Conservation (phyloP, 2,888 invertebrate species). For the Drosophila multiciliata region DNA sequence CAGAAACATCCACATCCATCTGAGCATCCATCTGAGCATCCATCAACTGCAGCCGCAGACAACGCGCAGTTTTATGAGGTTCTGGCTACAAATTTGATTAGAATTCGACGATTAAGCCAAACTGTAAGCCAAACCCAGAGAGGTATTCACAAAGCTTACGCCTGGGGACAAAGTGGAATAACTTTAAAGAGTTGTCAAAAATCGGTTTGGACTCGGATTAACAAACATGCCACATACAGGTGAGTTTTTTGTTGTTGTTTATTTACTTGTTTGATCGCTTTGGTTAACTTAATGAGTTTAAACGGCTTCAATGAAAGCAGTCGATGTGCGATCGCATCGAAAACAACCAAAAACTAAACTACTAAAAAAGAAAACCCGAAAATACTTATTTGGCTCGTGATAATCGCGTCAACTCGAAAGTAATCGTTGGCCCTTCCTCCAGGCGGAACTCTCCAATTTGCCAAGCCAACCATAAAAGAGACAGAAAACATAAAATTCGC, state of each 20-base stretch:
- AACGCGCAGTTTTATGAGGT: slow-evolving; percentile 55
- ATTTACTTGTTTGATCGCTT: slow-evolving; percentile 3
- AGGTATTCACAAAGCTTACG: slow-evolving; percentile 54
- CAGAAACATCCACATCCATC: not conserved
- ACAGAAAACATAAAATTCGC: slow-evolving; percentile 56
- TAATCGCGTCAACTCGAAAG: slow-evolving; percentile 24
- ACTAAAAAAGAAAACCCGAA: slow-evolving; percentile 15
- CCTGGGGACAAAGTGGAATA: slow-evolving; percentile 9
- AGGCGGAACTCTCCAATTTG: slow-evolving; percentile 10
- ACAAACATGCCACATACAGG: slow-evolving; percentile 74
- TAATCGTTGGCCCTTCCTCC: slow-evolving; percentile 27
- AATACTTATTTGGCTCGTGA: slow-evolving; percentile 31
- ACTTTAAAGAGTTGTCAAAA: slow-evolving; percentile 55
- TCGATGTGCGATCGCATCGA: slow-evolving; percentile 44
- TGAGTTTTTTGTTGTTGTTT: slow-evolving; percentile 47
- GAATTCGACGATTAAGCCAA: slow-evolving; percentile 73
- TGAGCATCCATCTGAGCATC: slow-evolving; percentile 15
- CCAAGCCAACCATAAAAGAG: slow-evolving; percentile 15
- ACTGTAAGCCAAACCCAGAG: slow-evolving; percentile 31
- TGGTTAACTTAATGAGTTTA: slow-evolving; percentile 61
- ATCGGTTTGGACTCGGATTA: slow-evolving; percentile 37
- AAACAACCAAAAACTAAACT: slow-evolving; percentile 4
- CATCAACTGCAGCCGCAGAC: slow-evolving; percentile 52
- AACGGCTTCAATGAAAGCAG: slow-evolving; percentile 41
- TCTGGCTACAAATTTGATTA: slow-evolving; percentile 75